Conservation (phyloP, 1,140 invertebrate species). For the Trachymyrmex septentrionalis region DNA sequence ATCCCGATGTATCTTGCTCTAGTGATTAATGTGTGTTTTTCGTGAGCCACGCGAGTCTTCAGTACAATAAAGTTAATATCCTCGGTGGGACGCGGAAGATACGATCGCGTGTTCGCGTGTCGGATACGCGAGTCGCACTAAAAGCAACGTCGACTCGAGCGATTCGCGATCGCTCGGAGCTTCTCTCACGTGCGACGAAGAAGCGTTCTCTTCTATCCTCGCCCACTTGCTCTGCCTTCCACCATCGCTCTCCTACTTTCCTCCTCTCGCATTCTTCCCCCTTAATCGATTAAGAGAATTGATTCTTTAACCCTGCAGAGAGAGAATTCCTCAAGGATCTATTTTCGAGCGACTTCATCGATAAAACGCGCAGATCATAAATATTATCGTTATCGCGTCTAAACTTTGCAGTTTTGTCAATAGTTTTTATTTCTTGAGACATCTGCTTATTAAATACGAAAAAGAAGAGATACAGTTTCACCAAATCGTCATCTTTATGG, state of each 20-base stretch:
- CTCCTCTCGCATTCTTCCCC: constrained; percentile 45
- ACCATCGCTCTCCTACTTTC: constrained; percentile 49
- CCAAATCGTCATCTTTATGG: not conserved
- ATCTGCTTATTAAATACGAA: not conserved
- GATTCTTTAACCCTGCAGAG: constrained; percentile 44
- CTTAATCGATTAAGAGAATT: constrained; percentile 56
- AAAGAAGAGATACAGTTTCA: not conserved
- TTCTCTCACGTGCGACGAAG: constrained; percentile 66
- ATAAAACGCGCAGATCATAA: not conserved
- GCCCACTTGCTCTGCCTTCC: constrained; percentile 70
- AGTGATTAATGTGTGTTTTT: not conserved
- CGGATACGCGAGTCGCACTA: constrained; percentile 78
- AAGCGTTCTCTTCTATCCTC: constrained; percentile 56
- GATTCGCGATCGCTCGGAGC: constrained; percentile 58
- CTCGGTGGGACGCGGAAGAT: not conserved
- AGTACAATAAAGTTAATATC: not conserved
- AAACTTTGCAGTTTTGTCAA: not conserved
- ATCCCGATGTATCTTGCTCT: not conserved
- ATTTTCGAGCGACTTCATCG: not conserved
- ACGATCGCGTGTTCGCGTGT: constrained; percentile 66
- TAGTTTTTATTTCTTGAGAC: not conserved
- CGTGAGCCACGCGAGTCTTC: not conserved
- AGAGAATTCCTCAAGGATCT: not conserved
- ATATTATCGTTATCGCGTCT: not conserved
- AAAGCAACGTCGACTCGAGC: constrained; percentile 62